Conservation (phyloP, 2,888 invertebrate genomes). For the Eurytoma californica region DNA sequence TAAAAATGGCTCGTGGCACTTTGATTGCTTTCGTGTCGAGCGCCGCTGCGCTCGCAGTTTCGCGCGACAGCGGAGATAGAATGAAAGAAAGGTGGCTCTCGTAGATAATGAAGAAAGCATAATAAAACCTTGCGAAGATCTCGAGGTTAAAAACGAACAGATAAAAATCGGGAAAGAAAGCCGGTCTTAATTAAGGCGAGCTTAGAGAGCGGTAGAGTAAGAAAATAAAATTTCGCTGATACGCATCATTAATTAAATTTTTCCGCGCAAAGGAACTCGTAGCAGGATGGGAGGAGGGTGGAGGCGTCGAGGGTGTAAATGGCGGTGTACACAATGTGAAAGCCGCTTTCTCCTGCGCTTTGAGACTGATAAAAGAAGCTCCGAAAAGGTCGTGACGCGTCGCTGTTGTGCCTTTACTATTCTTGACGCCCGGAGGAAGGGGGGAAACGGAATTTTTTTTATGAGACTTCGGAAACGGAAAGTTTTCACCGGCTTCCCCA, state of each 20-base stretch:
- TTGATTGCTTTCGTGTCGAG: conserved; percentile 44
- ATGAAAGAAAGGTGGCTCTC: conserved; percentile 7
- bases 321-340: not conserved
- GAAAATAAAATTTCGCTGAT: conserved; percentile 32
- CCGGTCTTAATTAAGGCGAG: conserved; percentile 48
- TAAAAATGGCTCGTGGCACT: conserved; percentile 24
- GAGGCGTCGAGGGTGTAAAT: not conserved
- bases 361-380: not conserved
- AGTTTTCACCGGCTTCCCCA: conserved; percentile 3
- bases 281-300: not conserved
- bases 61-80: not conserved
- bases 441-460: conserved; percentile 16
- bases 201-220: not conserved
- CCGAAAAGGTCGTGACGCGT: not conserved
- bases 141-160: conserved; percentile 28
- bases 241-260: conserved; percentile 54
- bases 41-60: not conserved
- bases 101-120: conserved; percentile 41
- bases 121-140: conserved; percentile 47
- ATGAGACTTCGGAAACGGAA: conserved; percentile 14
- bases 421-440: too few species aligned
- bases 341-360: not conserved
- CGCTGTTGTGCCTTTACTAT: not conserved
- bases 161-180: conserved; percentile 23
- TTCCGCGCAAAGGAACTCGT: not conserved